Base-by-base conservation (phyloP, 2,888 invertebrate genomes). In the Caenorhabditis macrosperma region DNA sequence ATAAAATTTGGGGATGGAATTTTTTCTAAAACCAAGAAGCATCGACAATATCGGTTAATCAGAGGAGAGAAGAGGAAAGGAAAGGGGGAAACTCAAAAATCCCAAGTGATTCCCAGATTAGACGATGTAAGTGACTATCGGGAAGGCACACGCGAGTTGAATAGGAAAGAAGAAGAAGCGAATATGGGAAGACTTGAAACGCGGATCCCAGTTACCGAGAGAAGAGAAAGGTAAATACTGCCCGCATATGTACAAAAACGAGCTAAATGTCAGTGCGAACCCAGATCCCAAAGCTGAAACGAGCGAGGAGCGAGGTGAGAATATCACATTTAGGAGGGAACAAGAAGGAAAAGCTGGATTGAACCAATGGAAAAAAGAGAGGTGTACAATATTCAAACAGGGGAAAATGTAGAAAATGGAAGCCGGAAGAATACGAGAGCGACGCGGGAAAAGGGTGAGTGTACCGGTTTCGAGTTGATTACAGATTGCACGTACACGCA, bases 401-500 rank as follows among this genome's bases (percentile, higher is more conserved):
- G 15, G 44, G 35, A 46, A 22, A 57, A 33, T 55, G 35, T 24
- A 63, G 33, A 46, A 20, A 22, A 59, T 48, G 28, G 15, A 41
- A 26, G 50, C 5, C 26, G 35, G 26, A n/a, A 22, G 5, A 22
- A 52, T 17, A 15, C n/a, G 46, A 28, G 28, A 26, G 60, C 52
- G 50, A 66, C 59, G 66, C 52, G 74, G 57, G 64, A 71, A 61
- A 46, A 55, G 54, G 46, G 20, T 33, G 54, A 48, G 30, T 50
- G 59, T 75, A 75, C 74, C 74, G 74, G 74, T 75, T 75, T 75
- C 66, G 74, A 66, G 52, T 66, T 75, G 74, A 75, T 75, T 75
- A 66, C 74, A 75, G 64, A 74, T 74, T 74, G 74, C 64, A 74
- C 71, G 54, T 74, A 64, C 57, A 57, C 57, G 64, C 57, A 54